Conservation (phyloP, 2,888 invertebrate genomes). For the Chrysolina americana region DNA sequence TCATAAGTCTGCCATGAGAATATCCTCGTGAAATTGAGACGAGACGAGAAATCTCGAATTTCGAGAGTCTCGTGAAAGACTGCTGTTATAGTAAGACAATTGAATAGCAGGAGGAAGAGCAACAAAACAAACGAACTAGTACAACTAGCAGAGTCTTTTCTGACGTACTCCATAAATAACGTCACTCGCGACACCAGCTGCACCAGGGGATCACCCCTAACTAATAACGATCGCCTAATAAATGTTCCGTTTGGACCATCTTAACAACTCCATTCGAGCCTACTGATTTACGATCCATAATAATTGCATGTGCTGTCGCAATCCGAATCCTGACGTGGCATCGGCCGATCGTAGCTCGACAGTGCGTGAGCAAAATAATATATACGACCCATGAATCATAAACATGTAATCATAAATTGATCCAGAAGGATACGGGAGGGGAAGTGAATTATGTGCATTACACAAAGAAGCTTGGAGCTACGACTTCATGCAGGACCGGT, state of each 20-base stretch:
- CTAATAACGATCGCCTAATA: constrained; percentile 33
- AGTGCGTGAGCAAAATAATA: constrained; percentile 63
- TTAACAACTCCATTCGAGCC: constrained; percentile 65
- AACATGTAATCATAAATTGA: constrained; percentile 56
- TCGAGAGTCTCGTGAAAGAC: too few species aligned
- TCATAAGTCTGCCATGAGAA: too few species aligned
- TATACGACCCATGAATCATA: constrained; percentile 61
- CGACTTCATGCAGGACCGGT: constrained; percentile 10
- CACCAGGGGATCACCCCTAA: constrained; percentile 8
- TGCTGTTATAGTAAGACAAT: too few species aligned
- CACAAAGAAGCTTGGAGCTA: constrained; percentile 13
- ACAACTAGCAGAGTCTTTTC: not conserved
- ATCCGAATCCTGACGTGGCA: constrained; percentile 61
- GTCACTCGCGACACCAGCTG: not conserved
- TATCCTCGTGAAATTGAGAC: too few species aligned
- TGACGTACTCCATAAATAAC: not conserved
- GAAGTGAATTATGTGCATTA: constrained; percentile 7
- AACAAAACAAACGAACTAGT: too few species aligned
- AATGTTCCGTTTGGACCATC: constrained; percentile 55
- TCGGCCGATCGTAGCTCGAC: constrained; percentile 60
- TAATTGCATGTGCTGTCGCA: constrained; percentile 67
- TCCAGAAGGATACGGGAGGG: constrained; percentile 47
- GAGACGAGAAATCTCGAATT: too few species aligned
- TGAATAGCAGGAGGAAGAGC: too few species aligned
- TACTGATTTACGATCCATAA: constrained; percentile 63